Base-by-base conservation (phyloP, 1,140 invertebrate genomes). In the Camponotus pennsylvanicus region DNA sequence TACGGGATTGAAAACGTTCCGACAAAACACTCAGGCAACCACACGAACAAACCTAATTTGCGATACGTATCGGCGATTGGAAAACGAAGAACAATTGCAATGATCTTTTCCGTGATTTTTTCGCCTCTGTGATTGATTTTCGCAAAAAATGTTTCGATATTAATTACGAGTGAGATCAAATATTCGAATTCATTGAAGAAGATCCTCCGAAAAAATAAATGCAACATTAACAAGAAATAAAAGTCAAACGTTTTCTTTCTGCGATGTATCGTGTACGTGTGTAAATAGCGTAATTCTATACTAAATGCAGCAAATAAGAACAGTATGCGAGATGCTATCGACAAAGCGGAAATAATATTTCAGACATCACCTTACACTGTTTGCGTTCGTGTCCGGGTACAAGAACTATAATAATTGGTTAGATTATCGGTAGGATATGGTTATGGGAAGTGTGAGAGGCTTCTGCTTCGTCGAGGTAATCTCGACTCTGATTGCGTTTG, bases 401-500 rank as follows among this genome's bases (percentile, higher is more conserved):
- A 76, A 71, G 86, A 92, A 92, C 91, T 91, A 89, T 82, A 92
- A 93, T 93, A 93, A 93, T 93, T 93, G 91, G 92, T 92, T 88
- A 89, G 91, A 93, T 93, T 93, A 93, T 92, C 92, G 92, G 49
- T 89, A 87, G 91, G 89, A 93, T 93, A 92, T 92, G 87, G 88
- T 92, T 93, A 91, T 92, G 75, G 91, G 88, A 92, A 93, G 91
- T 92, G 85, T 71, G 89, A 89, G 89, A 88, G 89, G 85, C 86
- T 89, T 77, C 86, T 42, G 89, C 85, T 83, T 90, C 88, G 89
- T 88, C 85, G 88, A 78, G 87, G 85, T 92, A 93, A 93, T 93
- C 92, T 92, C 90, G 85, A 90, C 91, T 88, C 88, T 93, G 92
- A 93, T 93, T 93, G 92, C 88, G 87, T 93, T 93, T 93, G 92